Evolutionary conservation across 2,113 vertebrate species (phyloP), one percentile per base, ranked within the genome.

Genomic region (Acrocephalus arundinaceus): DNA sequence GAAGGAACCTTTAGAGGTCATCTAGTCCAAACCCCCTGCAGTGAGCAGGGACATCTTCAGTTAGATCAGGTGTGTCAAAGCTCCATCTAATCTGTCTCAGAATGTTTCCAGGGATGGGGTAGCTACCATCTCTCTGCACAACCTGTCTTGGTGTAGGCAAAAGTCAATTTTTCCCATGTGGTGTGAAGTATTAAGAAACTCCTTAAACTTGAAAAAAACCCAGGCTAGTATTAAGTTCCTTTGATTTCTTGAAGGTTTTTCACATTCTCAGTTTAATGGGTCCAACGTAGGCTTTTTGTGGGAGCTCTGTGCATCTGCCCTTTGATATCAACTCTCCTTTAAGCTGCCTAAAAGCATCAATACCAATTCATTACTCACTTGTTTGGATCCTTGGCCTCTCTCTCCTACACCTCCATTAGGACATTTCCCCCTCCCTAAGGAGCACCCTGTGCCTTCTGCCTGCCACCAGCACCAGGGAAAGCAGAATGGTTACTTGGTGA

Each of bases 401-500:
- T 51, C 75, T 92, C 78, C 62, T 59, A 13, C 18, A 15, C 15
- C 24, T 79, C 48, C 48, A 30, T 55, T 33, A 65, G 63, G 49
- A 33, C 23, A 1, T 52, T 33, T 62, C 57, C 48, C 71, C 13
- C 83, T 85, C 70, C 52, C 35, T 30, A 2, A 17, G 51, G 33
- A 90, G 66, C 57, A 33, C 30, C 28, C 49, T 17, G 46, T 7
- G 27, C 43, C 41, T 57, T 46, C 57, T 57, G 24, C 22, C 23
- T 20, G 2, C 62, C 2, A 3, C 70, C 63, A 41, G 61, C 57
- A 83, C 48, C 11, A 35, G 39, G 15, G 46, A 19, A 61, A 72
- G 63, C n/a, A 61, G 35, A 27, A 22, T 21, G 15, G 5, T 71
- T 14, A 6, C 7, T 1, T 17, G 37, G 23, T 0, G 2, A 46